phyloP scores from a whole-genome alignment of 2,888 invertebrate species.

The Parascotia fuliginaria region DNA sequence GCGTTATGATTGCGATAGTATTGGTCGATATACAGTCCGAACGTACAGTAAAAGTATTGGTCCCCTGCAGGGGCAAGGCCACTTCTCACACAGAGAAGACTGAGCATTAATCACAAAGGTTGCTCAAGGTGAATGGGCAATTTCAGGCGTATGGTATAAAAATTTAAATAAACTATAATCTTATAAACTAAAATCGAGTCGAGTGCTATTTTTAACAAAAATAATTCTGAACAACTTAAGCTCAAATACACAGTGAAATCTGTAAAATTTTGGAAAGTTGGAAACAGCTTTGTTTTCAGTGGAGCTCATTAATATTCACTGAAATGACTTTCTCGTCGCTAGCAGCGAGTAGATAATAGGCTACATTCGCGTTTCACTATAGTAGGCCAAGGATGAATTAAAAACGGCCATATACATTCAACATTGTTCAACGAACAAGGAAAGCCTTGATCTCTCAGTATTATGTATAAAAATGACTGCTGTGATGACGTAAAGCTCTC shows the following conservation, averaged over 20 bases:
- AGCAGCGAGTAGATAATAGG: conserved; percentile 19
- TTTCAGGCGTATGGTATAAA: too few species aligned
- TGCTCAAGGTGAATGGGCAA: too few species aligned
- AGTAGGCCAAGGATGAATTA: conserved; percentile 25
- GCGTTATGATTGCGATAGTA: not conserved
- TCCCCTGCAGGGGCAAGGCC: too few species aligned
- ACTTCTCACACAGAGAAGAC: too few species aligned
- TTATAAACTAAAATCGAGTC: too few species aligned
- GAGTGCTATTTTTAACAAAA: too few species aligned
- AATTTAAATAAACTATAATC: too few species aligned
- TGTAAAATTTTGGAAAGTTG: conserved; percentile 28
- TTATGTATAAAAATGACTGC: conserved; percentile 4
- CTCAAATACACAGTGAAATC: not conserved
- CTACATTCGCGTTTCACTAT: conserved; percentile 27
- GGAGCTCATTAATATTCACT: conserved; percentile 36
- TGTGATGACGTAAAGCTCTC: not conserved
- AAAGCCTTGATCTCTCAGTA: conserved; percentile 20
- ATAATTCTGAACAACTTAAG: not conserved
- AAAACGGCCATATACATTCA: conserved; percentile 22
- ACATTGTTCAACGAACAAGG: conserved; percentile 12
- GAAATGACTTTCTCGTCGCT: conserved; percentile 34
- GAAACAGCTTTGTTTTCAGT: conserved; percentile 36
- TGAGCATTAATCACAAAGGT: too few species aligned
- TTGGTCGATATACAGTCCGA: too few species aligned
- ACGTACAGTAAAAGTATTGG: too few species aligned